Evolutionary conservation across 2,113 vertebrate genomes (phyloP).

Genomic region (Chionodraco myersi): DNA sequence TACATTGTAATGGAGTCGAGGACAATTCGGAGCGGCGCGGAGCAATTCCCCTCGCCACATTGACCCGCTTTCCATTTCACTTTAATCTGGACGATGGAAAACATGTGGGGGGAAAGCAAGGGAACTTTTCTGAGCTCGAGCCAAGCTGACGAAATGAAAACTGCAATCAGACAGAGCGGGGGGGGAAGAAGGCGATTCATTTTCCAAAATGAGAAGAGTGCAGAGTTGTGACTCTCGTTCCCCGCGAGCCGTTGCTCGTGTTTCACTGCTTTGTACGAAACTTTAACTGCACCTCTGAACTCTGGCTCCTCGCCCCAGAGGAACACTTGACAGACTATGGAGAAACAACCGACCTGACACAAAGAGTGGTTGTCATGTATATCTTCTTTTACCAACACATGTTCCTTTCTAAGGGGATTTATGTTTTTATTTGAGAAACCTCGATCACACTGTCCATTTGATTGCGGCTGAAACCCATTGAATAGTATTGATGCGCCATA

Average conservation of each 20-base stretch:
- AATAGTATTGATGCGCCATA: no score
- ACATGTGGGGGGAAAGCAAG: constrained; percentile 18
- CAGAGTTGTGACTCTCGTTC: constrained; percentile 36
- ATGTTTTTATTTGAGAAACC: no score
- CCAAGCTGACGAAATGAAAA: constrained; percentile 52
- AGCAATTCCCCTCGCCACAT: constrained; percentile 22
- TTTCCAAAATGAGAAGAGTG: constrained; percentile 40
- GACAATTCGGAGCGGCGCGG: background rate
- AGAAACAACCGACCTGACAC: background rate
- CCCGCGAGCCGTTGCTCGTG: constrained; percentile 31
- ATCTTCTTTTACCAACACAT: background rate
- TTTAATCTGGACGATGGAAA: constrained; percentile 50
- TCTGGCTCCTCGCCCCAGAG: background rate
- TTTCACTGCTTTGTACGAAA: background rate
- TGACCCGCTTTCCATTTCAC: constrained; percentile 52
- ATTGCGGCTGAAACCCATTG: no score
- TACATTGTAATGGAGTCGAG: constrained; percentile 2
- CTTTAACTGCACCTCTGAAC: background rate
- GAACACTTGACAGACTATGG: background rate
- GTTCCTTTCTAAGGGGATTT: no score
- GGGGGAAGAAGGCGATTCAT: constrained; percentile 43
- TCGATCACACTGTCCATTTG: no score
- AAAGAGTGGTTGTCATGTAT: background rate
- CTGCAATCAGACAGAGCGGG: background rate
- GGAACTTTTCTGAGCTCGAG: constrained; percentile 8